Evolutionary conservation across 2,113 vertebrate species (phyloP), one percentile per base, ranked within the genome.

Genomic region (Tyto alba): DNA sequence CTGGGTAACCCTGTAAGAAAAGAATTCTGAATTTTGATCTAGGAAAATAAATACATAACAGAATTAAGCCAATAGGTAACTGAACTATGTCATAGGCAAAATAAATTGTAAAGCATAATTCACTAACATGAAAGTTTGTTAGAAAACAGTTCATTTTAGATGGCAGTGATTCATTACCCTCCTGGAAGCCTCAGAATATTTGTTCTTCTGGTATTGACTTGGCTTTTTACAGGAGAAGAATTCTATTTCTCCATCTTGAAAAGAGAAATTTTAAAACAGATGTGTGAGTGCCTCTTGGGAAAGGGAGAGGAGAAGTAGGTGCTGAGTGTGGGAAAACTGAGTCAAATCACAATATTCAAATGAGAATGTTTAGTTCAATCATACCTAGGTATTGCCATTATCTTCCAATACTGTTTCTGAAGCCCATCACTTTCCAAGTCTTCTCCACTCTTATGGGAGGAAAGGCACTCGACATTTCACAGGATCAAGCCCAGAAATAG

Each of bases 1-100:
- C 96, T 99, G 99, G 16, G 99, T 99, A 92, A 99, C 98, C 99
- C 99, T 99, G 96, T 30, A 34, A 89, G 29, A 64, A 30, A 93
- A 91, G 73, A 86, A 72, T 53, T 66, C 43, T 36, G 20, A 52
- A 14, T 78, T 75, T 59, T 43, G 34, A 7, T 43, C 21, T 45
- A 22, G 26, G 50, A 92, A 84, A 90, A 72, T 9, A 74, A 40
- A 41, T 3, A 1, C 15, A 7, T 36, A 72, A 83, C 34, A 73
- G 52, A 79, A 59, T 52, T 63, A 67, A 23, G 48, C 10, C 43
- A 59, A 67, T 18, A 53, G 18, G 13, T 22, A 88, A 86, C 23
- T 47, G 38, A 75, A 50, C 15, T 48, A 7, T 26, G 34, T 34
- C 4, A 45, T 4, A 57, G 13, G 12, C 73, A 73, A 85, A 84